phyloP scores from a whole-genome alignment of 2,797 vertebrate genomes.

The Propithecus perrieri region DNA sequence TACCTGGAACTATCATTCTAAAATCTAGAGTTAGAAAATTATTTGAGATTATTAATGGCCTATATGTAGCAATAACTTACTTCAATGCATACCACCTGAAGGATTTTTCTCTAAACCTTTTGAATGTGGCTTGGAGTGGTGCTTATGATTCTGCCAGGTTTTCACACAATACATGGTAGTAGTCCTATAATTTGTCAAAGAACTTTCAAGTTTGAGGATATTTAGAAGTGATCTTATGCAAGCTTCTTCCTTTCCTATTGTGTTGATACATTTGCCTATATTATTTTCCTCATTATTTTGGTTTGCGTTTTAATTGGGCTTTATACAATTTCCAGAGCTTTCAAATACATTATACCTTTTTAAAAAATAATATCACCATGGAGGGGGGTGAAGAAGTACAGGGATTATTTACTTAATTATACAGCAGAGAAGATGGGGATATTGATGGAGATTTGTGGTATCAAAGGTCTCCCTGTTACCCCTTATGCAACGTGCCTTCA shows the following conservation, averaged over 20 bases:
- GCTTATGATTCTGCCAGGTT: neutral
- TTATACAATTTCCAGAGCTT: neutral
- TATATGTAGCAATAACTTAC: neutral
- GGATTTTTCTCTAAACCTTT: neutral
- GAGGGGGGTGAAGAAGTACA: too few relatives aligned
- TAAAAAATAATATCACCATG: neutral
- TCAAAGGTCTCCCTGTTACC: neutral
- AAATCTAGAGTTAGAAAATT: neutral
- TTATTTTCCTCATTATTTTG: neutral
- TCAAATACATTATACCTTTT: neutral
- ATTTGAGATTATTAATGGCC: neutral
- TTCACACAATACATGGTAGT: neutral
- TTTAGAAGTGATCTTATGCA: neutral
- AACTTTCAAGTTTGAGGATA: neutral
- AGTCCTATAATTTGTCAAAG: neutral
- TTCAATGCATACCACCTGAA: neutral
- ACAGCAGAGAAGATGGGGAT: neutral
- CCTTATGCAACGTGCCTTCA: neutral
- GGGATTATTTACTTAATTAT: neutral
- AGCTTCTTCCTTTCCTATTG: neutral
- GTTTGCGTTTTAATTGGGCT: neutral
- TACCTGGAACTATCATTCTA: neutral
- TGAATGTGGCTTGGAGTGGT: neutral
- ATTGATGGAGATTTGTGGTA: neutral
- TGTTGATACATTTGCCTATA: neutral